Evolutionary conservation across 1,140 invertebrate genomes (phyloP), one percentile per base, ranked within the genome.

Genomic region (Melanaphis sacchari): DNA sequence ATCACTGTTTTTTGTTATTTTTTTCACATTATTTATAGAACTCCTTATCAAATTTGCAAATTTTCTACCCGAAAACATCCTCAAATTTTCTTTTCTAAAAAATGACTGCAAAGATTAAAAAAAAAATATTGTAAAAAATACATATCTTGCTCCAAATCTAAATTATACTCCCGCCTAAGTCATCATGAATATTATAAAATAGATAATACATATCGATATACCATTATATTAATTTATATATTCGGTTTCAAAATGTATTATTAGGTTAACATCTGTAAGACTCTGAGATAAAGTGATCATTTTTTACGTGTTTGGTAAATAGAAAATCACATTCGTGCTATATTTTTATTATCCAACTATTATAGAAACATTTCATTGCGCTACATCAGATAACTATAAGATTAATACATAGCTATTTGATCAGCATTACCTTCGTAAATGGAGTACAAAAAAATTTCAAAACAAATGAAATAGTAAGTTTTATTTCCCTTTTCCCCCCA

Each of bases 321-420:
- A 46, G 11, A 18, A 88, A 88, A 52, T 43, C 43, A 36, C 43
- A 46, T 49, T 49, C 24, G 9, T 49, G 2, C 52, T 52, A 36
- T 88, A 22, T 52, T 52, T 36, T 88, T 88, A 21, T 43, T 41
- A 5, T 43, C 26, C 26, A 49, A 31, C 24, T 43, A 24, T 43
- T 85, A 85, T 43, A 85, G 1, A 26, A 8, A 11, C n/a, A 52
- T 49, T 88, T 49, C 46, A n/a, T 11, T 43, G 21, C 49, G 24
- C 24, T 49, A 88, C 46, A 52, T 88, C 85, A 46, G 85, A 46
- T 88, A 88, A 88, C 22, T 6, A 36, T 49, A 88, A 88, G 87
- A 88, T 88, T 88, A 49, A 88, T 88, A 76, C 15, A 88, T 88
- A 7, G n/a, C 43, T 88, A 76, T 82, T 88, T 24, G 21, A 88